Conservation (phyloP, 2,888 invertebrate genomes). For the Dryobotodes eremita region DNA sequence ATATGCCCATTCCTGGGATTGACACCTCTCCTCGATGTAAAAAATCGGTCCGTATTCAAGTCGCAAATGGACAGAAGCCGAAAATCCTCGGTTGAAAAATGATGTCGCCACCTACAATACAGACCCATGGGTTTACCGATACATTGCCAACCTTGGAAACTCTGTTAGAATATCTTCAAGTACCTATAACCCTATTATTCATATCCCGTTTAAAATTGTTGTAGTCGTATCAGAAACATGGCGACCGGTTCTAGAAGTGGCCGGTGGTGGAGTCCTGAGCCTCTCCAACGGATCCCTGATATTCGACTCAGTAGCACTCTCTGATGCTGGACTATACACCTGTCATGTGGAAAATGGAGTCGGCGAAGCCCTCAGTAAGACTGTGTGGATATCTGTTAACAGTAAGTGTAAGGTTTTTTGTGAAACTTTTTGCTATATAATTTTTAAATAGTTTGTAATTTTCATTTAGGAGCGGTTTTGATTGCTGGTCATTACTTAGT, state of each 20-base stretch:
- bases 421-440: background rate
- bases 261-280: conserved; percentile 88
- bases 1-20: too few species aligned
- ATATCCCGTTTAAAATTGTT: conserved; percentile 44
- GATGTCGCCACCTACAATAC: too few species aligned
- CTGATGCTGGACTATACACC: conserved; percentile 87
- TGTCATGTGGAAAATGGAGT: conserved; percentile 90
- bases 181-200: background rate
- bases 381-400: conserved; percentile 88
- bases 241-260: conserved; percentile 87
- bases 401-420: conserved; percentile 78
- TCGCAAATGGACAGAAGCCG: too few species aligned
- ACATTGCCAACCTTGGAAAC: too few species aligned
- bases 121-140: too few species aligned
- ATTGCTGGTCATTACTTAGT: background rate
- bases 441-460: background rate
- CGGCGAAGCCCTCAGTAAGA: conserved; percentile 88
- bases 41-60: too few species aligned
- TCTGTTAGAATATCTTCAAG: background rate
- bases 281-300: conserved; percentile 88
- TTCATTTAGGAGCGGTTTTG: too few species aligned
- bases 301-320: conserved; percentile 86
- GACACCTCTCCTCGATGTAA: too few species aligned
- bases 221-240: conserved; percentile 85
- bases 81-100: too few species aligned